Evolutionary conservation across 2,888 invertebrate genomes (phyloP).

Genomic region (Metallyticus violacea): DNA sequence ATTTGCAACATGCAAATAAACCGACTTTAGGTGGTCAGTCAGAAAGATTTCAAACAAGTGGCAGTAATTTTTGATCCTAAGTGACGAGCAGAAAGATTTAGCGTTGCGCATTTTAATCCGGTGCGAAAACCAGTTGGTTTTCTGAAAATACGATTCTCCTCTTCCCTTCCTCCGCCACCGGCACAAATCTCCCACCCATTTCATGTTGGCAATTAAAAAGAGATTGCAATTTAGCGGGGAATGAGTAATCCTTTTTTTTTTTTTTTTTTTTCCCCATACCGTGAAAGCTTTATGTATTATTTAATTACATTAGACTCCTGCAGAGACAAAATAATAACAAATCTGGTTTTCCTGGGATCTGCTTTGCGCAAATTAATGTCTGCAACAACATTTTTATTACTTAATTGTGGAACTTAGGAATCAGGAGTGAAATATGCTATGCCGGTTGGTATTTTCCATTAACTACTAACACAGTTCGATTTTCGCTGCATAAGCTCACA

Average conservation of each 20-base stretch:
- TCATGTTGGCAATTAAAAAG: conserved; percentile 19
- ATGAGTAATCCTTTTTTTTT: background rate
- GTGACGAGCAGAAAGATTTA: background rate
- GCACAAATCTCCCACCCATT: background rate
- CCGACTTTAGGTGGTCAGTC: too few species aligned
- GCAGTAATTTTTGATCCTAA: background rate
- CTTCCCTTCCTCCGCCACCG: too few species aligned
- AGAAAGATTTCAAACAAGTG: background rate
- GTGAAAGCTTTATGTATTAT: conserved; percentile 1
- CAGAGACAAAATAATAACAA: background rate
- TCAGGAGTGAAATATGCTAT: too few species aligned
- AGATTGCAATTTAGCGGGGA: conserved; percentile 3
- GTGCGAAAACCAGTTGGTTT: background rate
- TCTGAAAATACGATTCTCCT: background rate
- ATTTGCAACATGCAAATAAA: too few species aligned
- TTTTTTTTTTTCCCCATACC: background rate
- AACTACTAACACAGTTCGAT: too few species aligned
- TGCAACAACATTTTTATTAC: background rate
- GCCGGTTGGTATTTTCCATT: too few species aligned
- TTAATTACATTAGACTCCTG: conserved; percentile 4
- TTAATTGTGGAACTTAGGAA: background rate
- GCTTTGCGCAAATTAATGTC: background rate
- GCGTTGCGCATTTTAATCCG: background rate
- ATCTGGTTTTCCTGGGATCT: background rate
- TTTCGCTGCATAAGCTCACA: too few species aligned